Percentiles rank a stretch among this genome's conserved stretches.
Evolutionary conservation across 2,797 vertebrate genomes (phyloP).

Genomic region (Ptychobarbus kaznakovi): DNA sequence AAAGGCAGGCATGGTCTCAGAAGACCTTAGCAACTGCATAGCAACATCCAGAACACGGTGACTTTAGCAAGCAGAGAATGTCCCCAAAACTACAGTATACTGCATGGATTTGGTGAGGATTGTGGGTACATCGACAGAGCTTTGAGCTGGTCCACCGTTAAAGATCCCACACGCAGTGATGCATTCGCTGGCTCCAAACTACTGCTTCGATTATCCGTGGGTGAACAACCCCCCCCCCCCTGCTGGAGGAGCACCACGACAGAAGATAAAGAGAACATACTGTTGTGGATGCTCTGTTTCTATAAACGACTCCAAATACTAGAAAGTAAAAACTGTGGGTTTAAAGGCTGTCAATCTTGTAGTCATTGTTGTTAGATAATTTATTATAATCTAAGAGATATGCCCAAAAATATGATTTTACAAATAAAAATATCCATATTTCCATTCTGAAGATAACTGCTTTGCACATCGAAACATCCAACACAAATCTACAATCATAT

Average conservation of each 20-base stretch:
- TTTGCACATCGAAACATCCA: neutral
- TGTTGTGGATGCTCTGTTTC: neutral
- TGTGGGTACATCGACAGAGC: neutral
- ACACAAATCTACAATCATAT: neutral
- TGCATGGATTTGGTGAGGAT: neutral
- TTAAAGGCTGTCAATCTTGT: neutral
- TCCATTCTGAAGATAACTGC: neutral
- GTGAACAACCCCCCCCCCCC: constrained; percentile 54
- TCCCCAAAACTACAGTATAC: neutral
- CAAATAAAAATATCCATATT: neutral
- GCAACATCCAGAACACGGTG: neutral
- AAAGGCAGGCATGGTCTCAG: neutral
- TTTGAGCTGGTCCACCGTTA: constrained; percentile 10
- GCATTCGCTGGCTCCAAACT: constrained; percentile 43
- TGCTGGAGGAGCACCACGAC: constrained; percentile 17
- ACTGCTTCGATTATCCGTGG: constrained; percentile 52
- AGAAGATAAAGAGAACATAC: neutral
- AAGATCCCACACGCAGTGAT: constrained; percentile 39
- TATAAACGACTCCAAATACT: neutral
- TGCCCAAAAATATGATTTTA: neutral
- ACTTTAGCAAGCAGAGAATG: neutral
- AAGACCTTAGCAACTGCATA: neutral
- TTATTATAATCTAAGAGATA: neutral
- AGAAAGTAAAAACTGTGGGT: neutral
- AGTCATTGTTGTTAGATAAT: neutral